Percentiles rank a stretch among this genome's conserved stretches.
Evolutionary conservation across 2,888 invertebrate species (phyloP).

Genomic region (Agrotis segetum): DNA sequence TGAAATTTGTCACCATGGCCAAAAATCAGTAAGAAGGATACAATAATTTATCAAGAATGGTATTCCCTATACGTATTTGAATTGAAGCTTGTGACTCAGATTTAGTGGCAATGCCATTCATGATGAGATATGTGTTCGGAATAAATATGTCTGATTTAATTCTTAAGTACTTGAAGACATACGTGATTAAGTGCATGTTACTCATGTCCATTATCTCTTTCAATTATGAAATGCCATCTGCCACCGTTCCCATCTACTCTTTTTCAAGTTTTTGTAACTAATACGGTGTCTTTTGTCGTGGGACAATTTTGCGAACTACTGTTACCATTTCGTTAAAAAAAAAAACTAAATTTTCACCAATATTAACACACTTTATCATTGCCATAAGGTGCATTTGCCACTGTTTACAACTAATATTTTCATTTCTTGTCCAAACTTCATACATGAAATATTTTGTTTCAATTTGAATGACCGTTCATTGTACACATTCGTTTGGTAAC

Average conservation of each 20-base stretch:
- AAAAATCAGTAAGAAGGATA: conserved; percentile 6
- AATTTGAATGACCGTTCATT: conserved; percentile 38
- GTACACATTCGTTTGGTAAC: conserved; percentile 34
- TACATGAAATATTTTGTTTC: conserved; percentile 50
- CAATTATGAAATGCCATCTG: conserved; percentile 35
- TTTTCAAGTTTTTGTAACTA: neutral
- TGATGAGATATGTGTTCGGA: conserved; percentile 52
- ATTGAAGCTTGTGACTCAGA: conserved; percentile 55
- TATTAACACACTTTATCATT: no score
- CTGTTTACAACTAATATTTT: neutral
- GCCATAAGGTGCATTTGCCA: no score
- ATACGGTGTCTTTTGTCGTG: no score
- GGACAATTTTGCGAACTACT: no score
- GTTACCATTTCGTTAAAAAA: no score
- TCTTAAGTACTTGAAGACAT: conserved; percentile 44
- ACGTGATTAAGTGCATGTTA: conserved; percentile 42
- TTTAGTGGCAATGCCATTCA: conserved; percentile 53
- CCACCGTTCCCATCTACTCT: neutral
- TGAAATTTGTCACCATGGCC: neutral
- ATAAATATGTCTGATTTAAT: conserved; percentile 47
- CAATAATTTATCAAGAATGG: conserved; percentile 13
- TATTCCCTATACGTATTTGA: conserved; percentile 48
- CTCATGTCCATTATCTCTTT: conserved; percentile 9
- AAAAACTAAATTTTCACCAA: neutral
- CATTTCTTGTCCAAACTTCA: neutral